Base-by-base conservation (phyloP, 2,113 vertebrate species). In the Caloenas nicobarica region DNA sequence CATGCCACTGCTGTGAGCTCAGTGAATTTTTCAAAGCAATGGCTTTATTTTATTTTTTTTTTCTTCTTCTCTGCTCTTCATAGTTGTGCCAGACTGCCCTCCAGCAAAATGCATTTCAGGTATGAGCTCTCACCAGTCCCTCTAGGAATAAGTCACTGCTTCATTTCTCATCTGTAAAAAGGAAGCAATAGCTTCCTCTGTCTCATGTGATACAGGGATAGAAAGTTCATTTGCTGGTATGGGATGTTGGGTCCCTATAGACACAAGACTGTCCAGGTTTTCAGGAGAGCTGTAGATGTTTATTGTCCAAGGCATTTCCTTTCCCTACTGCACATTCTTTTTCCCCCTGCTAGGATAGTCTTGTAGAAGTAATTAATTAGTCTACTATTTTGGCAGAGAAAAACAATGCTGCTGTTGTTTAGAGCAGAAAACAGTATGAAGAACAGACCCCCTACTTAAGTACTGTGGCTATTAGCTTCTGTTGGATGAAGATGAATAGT, bases 81-180 rank as follows among this genome's bases (percentile, higher is more conserved):
- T 34, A 83, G 68, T 90, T 36, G 72, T 83, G 40, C 60, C 21
- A 80, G 65, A 65, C 60, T 81, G 54, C 56, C 72, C 86, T 88
- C 82, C 65, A 92, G 88, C 76, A 92, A 94, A 94, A 93, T 62
- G 42, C 38, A 31, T 88, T 95, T 94, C 88, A 86, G 91, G 54
- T 91, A 73, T 46, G 69, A 91, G 60, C 15, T 91, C 44, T 88
- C 11, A 18, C 46, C 42, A 81, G 36, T 76, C 51, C 76, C 72
- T 94, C 83, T 51, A 97, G 86, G 86, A 96, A 66, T 80, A 93
- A 84, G 72, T 81, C 72, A 62, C 80, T 38, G 29, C 42, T 96
- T 94, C 76, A 34, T 62, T 93, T 93, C 82, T 94, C 48, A 82
- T 85, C 84, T 40, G 60, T 66, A 73, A 83, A 86, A 70, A 36